Conservation (phyloP, 2,113 vertebrate genomes). For the Daboia siamensis region DNA sequence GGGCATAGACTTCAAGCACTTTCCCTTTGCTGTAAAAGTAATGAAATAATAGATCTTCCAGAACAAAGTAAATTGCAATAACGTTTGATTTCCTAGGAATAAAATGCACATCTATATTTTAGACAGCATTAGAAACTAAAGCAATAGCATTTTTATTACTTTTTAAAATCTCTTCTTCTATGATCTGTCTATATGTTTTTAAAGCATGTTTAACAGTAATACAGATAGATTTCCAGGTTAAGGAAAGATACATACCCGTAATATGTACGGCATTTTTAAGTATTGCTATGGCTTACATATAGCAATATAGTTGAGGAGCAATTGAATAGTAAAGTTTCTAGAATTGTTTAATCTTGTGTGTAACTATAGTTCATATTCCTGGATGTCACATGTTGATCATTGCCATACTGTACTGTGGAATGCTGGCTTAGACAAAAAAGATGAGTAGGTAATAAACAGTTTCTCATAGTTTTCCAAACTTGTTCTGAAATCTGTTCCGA, state of each 20-base stretch:
- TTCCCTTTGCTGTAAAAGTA: background rate
- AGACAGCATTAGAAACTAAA: background rate
- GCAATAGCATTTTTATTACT: background rate
- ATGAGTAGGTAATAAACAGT: background rate
- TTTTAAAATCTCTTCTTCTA: background rate
- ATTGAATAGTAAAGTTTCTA: background rate
- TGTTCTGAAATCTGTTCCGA: background rate
- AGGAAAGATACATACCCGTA: background rate
- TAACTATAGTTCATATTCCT: slow-evolving; percentile 7
- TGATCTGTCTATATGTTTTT: background rate
- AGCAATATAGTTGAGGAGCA: background rate
- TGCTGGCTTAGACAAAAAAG: slow-evolving; percentile 16
- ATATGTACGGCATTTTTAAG: background rate
- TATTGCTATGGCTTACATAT: background rate
- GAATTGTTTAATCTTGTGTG: background rate
- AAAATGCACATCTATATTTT: background rate
- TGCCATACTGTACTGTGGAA: background rate
- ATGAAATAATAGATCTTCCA: background rate
- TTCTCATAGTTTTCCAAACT: slow-evolving; percentile 3
- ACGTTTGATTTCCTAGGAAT: background rate
- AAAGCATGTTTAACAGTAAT: background rate
- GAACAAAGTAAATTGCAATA: background rate
- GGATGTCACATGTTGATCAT: background rate
- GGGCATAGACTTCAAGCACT: background rate
- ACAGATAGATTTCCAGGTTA: background rate